These are phyloP conservation scores for Myotis findleyi DNA, from an alignment of 2,797 vertebrate species.

Conservation along the genomic window DNA sequence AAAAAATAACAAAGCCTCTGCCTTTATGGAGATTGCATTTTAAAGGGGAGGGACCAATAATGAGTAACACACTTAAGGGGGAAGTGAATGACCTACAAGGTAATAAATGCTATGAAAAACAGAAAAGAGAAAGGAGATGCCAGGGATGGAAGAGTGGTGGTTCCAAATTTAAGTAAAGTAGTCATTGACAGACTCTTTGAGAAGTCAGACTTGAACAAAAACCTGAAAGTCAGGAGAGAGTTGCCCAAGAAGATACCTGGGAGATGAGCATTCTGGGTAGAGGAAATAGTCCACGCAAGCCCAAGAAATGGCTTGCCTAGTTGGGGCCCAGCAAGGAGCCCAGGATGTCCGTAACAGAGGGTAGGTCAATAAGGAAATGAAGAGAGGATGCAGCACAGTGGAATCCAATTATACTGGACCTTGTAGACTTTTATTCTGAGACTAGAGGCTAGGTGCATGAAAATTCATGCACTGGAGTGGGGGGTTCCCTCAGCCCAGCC, in stretches of 20 bases:
- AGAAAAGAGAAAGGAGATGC: not conserved
- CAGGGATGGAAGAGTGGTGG: not conserved
- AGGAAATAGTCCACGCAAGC: not conserved
- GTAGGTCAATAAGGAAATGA: not conserved
- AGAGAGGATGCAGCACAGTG: not conserved
- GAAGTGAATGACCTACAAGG: not conserved
- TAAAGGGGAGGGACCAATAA: not conserved
- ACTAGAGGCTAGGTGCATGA: too few relatives aligned
- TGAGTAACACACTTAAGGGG: not conserved
- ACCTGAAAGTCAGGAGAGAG: not conserved
- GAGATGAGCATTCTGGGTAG: not conserved
- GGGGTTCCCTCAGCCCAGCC: too few relatives aligned
- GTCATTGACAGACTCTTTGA: not conserved
- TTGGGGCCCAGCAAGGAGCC: not conserved
- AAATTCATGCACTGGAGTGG: too few relatives aligned
- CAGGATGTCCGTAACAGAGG: not conserved
- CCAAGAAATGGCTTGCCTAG: not conserved
- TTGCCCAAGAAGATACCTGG: not conserved
- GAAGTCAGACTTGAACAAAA: constrained; percentile 8
- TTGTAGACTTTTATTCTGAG: not conserved
- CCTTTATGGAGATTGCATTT: not conserved
- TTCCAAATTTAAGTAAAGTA: not conserved
- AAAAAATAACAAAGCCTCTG: not conserved
- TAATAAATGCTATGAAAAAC: not conserved
- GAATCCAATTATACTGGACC: not conserved